phyloP scores from a whole-genome alignment of 2,888 invertebrate species.

The Calameuta filiformis region DNA sequence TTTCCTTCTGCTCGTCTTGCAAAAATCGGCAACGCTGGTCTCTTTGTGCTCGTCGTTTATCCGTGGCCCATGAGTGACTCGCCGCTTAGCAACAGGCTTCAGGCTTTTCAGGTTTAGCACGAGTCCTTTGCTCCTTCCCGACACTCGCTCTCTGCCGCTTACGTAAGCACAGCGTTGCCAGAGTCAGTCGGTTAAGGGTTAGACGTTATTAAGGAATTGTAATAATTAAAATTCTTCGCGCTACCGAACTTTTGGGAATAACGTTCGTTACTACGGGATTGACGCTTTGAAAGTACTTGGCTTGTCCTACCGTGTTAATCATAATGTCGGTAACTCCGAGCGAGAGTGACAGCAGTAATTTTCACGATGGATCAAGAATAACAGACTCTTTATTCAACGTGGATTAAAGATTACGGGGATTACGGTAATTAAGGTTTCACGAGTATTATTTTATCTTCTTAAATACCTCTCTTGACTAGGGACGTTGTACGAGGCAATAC shows the following conservation, averaged over 20 bases:
- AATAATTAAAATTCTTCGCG: not conserved
- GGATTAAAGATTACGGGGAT: not conserved
- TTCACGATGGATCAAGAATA: not conserved
- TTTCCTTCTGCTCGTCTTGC: not conserved
- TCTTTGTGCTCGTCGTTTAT: not conserved
- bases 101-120: conserved; percentile 7
- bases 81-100: conserved; percentile 7
- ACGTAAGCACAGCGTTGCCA: conserved; percentile 6
- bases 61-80: not conserved
- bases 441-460: not conserved
- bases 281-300: not conserved
- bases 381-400: not conserved
- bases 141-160: conserved; percentile 1
- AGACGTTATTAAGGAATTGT: not conserved
- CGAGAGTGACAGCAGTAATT: not conserved
- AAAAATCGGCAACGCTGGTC: conserved; percentile 3
- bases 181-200: not conserved
- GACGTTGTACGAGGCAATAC: not conserved
- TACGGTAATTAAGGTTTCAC: not conserved
- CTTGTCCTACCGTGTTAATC: not conserved
- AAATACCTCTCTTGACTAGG: not conserved
- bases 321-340: not conserved
- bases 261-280: not conserved
- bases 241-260: not conserved
- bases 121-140: conserved; percentile 7